phyloP scores from a whole-genome alignment of 2,113 vertebrate species.

The Neogobius melanostomus region DNA sequence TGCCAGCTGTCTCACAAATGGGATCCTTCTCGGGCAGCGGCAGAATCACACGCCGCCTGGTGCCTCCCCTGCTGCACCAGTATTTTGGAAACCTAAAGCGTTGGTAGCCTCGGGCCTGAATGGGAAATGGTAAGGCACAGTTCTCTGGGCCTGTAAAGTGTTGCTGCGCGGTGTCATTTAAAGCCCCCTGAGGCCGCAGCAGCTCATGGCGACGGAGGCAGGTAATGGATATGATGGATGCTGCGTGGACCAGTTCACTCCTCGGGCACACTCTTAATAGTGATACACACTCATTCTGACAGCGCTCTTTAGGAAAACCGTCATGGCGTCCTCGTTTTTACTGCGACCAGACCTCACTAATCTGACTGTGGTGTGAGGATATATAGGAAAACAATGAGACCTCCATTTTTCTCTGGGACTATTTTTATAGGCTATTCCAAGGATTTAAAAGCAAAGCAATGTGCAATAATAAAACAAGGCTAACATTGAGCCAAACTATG shows the following conservation, averaged over 20 bases:
- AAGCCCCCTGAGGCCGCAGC: conserved; percentile 28
- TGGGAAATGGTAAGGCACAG: background rate
- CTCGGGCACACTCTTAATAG: conserved; percentile 34
- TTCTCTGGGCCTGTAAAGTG: conserved; percentile 24
- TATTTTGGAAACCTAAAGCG: conserved; percentile 14
- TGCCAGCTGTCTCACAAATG: conserved; percentile 9
- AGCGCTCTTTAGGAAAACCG: conserved; percentile 21
- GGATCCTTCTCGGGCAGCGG: conserved; percentile 25
- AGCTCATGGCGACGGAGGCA: conserved; percentile 37
- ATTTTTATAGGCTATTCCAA: too few relatives aligned
- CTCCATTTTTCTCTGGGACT: too few relatives aligned
- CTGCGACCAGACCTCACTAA: background rate
- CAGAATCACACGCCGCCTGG: conserved; percentile 17
- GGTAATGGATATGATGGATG: conserved; percentile 57
- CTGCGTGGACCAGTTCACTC: conserved; percentile 40
- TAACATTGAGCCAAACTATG: too few relatives aligned
- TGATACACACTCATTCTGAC: conserved; percentile 28
- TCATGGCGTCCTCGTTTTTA: conserved; percentile 8
- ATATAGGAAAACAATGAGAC: too few relatives aligned
- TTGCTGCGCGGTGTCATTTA: conserved; percentile 32
- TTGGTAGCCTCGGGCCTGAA: background rate
- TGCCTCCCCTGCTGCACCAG: background rate
- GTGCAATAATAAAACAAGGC: too few relatives aligned
- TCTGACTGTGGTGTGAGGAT: background rate
- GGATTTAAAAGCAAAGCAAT: too few relatives aligned